These are phyloP conservation scores for Andrena fulva DNA, from an alignment of 2,888 invertebrate species.

Conservation along the genomic window DNA sequence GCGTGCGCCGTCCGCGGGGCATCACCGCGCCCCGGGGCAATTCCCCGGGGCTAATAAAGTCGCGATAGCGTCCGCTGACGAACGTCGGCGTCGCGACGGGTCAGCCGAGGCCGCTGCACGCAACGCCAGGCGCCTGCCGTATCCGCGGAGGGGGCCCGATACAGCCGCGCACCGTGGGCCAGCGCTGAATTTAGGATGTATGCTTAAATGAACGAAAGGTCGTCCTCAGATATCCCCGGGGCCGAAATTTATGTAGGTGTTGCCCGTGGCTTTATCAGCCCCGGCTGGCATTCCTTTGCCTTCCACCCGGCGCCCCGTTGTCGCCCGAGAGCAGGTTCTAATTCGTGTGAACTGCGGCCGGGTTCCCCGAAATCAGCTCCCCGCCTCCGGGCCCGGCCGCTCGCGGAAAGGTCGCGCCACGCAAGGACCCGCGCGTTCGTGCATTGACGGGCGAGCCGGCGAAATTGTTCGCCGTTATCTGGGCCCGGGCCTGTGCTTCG, in stretches of 20 bases:
- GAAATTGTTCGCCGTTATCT: slow-evolving; percentile 42
- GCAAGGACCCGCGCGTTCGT: slow-evolving; percentile 33
- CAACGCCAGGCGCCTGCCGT: slow-evolving; percentile 47
- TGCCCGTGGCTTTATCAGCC: slow-evolving; percentile 84
- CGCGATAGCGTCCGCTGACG: slow-evolving; percentile 17
- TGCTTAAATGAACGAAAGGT: slow-evolving; percentile 83
- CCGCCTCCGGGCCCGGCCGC: slow-evolving; percentile 12
- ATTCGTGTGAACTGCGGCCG: slow-evolving; percentile 79
- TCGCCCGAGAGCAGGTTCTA: slow-evolving; percentile 84
- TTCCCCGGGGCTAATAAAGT: slow-evolving; percentile 20
- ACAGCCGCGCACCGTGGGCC: slow-evolving; percentile 50
- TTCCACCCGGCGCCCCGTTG: slow-evolving; percentile 83
- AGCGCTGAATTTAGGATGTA: slow-evolving; percentile 82
- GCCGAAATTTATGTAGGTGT: slow-evolving; percentile 85
- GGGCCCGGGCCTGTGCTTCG: slow-evolving; percentile 21
- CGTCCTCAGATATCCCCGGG: slow-evolving; percentile 79
- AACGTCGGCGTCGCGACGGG: slow-evolving; percentile 42
- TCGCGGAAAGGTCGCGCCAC: slow-evolving; percentile 32
- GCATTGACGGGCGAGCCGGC: slow-evolving; percentile 23
- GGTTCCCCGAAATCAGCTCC: slow-evolving; percentile 62
- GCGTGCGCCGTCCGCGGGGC: neutral
- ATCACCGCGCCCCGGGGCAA: neutral
- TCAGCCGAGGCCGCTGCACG: slow-evolving; percentile 32
- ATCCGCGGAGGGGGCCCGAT: slow-evolving; percentile 51
- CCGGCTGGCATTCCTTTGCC: slow-evolving; percentile 82